phyloP scores from a whole-genome alignment of 2,797 vertebrate species.

The Sebastes nivosus region DNA sequence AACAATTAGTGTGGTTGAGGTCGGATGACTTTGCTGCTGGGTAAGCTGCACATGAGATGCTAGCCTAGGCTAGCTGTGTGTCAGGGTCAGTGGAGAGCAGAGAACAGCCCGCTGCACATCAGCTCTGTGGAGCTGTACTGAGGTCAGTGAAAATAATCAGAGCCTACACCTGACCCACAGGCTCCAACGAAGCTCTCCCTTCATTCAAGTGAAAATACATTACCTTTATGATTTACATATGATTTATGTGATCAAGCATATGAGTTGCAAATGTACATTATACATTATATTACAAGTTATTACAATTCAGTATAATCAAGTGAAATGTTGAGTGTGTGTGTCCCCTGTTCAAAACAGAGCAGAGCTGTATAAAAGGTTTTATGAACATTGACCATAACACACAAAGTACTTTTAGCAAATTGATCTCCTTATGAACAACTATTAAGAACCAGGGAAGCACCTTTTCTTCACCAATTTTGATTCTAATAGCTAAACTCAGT shows the following conservation, averaged over 20 bases:
- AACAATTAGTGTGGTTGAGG: slow-evolving; percentile 68
- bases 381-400: not conserved
- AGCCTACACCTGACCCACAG: slow-evolving; percentile 26
- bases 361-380: not conserved
- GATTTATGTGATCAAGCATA: not conserved
- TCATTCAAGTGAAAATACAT: not conserved
- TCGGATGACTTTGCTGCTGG: slow-evolving; percentile 77
- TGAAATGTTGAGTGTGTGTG: not conserved
- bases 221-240: not conserved
- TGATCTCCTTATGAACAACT: not conserved
- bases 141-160: slow-evolving; percentile 13
- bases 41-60: slow-evolving; percentile 57
- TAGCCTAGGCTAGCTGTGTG: slow-evolving; percentile 51
- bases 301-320: not conserved
- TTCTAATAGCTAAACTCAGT: not conserved
- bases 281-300: not conserved
- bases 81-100: slow-evolving; percentile 51
- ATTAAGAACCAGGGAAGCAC: not conserved
- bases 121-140: slow-evolving; percentile 19
- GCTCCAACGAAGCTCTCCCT: not conserved
- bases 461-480: not conserved
- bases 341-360: not conserved
- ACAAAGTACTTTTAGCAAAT: not conserved
- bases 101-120: slow-evolving; percentile 45
- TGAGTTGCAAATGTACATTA: not conserved